Percentiles rank a stretch among this genome's conserved stretches.
phyloP scores from a whole-genome alignment of 2,797 vertebrate species.

The Alosa sapidissima region DNA sequence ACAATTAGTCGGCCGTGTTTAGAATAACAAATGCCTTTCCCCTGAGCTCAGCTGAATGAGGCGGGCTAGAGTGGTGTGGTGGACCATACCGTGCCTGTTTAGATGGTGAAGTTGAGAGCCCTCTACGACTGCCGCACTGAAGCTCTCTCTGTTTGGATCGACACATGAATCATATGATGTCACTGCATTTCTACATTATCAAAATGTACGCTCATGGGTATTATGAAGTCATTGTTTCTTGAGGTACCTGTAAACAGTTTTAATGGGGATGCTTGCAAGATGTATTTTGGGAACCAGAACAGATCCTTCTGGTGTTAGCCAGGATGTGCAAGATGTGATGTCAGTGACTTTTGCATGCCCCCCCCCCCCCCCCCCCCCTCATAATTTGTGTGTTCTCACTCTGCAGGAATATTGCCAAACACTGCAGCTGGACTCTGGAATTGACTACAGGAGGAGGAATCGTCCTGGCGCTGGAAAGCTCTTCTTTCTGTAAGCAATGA shows the following conservation, averaged over 20 bases:
- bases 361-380: neutral
- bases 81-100: neutral
- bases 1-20: neutral
- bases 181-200: neutral
- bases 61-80: neutral
- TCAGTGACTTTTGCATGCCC: neutral
- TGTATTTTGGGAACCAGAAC: too few species aligned
- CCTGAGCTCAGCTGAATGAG: neutral
- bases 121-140: neutral
- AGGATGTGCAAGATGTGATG: neutral
- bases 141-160: neutral
- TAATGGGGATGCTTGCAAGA: neutral
- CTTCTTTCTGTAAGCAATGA: constrained; percentile 88
- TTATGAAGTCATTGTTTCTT: neutral
- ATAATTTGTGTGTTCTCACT: constrained; percentile 10
- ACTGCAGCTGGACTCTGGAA: constrained; percentile 89
- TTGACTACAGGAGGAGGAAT: constrained; percentile 89
- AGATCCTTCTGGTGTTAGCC: too few species aligned
- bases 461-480: constrained; percentile 88
- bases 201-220: neutral
- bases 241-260: neutral
- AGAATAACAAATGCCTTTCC: neutral
- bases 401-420: constrained; percentile 86
- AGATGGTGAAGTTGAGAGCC: neutral
- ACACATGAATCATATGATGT: neutral